Percentiles rank a stretch among this genome's conserved stretches.
Evolutionary conservation across 2,888 invertebrate species (phyloP).

Genomic region (Dorcus hopei): DNA sequence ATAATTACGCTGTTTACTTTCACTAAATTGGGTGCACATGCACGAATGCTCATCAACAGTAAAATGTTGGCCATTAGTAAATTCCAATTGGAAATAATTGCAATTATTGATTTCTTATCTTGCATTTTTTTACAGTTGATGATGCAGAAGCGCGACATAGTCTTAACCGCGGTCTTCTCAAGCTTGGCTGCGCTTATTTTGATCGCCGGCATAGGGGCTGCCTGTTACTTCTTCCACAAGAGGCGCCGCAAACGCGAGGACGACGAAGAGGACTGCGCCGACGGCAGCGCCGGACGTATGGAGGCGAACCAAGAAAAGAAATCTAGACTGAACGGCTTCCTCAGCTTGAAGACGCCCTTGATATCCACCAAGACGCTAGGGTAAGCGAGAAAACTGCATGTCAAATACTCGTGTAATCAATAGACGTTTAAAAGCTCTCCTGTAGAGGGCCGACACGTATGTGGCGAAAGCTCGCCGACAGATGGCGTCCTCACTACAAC

Average conservation of each 20-base stretch:
- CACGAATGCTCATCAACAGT: too few relatives aligned
- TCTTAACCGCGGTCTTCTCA: constrained; percentile 63
- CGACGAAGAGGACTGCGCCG: constrained; percentile 56
- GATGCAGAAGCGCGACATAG: constrained; percentile 69
- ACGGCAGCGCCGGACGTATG: constrained; percentile 39
- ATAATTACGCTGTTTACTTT: too few relatives aligned
- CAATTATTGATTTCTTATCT: not conserved
- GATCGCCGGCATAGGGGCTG: constrained; percentile 57
- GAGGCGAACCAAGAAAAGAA: constrained; percentile 52
- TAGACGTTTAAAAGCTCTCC: too few relatives aligned
- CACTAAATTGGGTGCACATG: too few relatives aligned
- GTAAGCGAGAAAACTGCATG: constrained; percentile 53
- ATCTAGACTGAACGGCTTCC: constrained; percentile 62
- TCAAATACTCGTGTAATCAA: too few relatives aligned
- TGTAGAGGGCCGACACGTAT: too few relatives aligned
- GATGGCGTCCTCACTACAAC: too few relatives aligned
- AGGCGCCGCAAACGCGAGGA: constrained; percentile 60
- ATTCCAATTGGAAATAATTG: not conserved
- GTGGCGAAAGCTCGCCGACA: too few relatives aligned
- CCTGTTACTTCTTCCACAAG: constrained; percentile 55
- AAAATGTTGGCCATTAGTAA: not conserved
- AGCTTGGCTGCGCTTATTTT: constrained; percentile 60
- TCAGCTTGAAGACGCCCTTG: constrained; percentile 68
- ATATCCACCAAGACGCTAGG: constrained; percentile 72
- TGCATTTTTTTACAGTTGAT: constrained; percentile 51